phyloP scores from a whole-genome alignment of 2,888 invertebrate genomes.

The Eristalis tenax region DNA sequence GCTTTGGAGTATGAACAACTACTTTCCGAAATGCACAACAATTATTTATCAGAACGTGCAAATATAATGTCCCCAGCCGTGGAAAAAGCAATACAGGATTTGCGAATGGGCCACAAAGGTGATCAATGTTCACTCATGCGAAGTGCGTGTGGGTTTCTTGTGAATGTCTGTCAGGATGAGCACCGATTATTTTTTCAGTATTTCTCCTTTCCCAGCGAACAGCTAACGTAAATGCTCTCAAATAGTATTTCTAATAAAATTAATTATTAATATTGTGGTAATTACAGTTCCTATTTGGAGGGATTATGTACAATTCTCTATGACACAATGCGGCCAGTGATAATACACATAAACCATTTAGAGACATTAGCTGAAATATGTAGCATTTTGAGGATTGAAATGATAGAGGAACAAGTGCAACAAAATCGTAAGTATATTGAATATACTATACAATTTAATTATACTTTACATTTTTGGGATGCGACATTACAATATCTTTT shows the following conservation, averaged over 20 bases:
- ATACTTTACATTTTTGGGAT: no score
- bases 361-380: conserved; percentile 99
- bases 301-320: conserved; percentile 93
- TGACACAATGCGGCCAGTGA: conserved; percentile 94
- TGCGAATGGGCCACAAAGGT: conserved; percentile 85
- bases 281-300: conserved; percentile 88
- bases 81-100: conserved; percentile 85
- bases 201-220: conserved; percentile 87
- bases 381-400: conserved; percentile 94
- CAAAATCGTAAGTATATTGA: conserved; percentile 86
- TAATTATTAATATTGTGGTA: neutral
- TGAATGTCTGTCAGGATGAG: conserved; percentile 97
- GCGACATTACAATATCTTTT: no score
- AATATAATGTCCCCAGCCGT: conserved; percentile 87
- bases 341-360: conserved; percentile 97
- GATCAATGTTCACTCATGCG: conserved; percentile 93
- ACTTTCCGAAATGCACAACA: conserved; percentile 90
- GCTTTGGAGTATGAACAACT: conserved; percentile 89
- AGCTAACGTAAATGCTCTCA: conserved; percentile 83
- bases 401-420: conserved; percentile 94
- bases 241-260: neutral
- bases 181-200: conserved; percentile 95
- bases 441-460: no score
- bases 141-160: conserved; percentile 93
- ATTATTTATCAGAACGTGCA: conserved; percentile 89